A percentile compares a stretch with the other conserved stretches of the same genome.
Conservation (phyloP, 2,888 invertebrate species). For the Dasypolia templi region DNA sequence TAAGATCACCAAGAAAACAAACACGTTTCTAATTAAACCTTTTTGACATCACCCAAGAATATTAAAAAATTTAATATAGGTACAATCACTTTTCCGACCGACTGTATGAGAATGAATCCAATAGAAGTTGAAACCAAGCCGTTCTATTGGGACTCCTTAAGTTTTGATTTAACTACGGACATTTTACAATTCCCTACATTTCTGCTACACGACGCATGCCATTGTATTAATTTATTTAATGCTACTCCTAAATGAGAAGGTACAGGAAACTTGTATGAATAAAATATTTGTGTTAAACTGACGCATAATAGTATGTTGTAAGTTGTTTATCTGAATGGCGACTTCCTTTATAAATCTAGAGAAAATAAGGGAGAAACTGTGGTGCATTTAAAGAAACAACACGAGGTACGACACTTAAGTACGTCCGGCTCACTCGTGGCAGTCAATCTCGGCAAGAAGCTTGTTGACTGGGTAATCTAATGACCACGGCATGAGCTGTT, state of each 20-base stretch:
- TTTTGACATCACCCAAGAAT: too few relatives aligned
- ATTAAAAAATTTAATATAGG: background rate
- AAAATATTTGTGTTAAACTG: slow-evolving; percentile 23
- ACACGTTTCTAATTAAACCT: too few relatives aligned
- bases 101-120: slow-evolving; percentile 64
- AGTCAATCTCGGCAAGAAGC: too few relatives aligned
- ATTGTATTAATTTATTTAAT: slow-evolving; percentile 41
- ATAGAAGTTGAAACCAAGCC: slow-evolving; percentile 65
- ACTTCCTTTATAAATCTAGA: slow-evolving; percentile 45
- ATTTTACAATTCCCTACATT: slow-evolving; percentile 31
- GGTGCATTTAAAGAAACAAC: slow-evolving; percentile 35
- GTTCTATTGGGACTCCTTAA: slow-evolving; percentile 40
- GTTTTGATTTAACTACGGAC: slow-evolving; percentile 30
- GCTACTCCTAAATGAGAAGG: background rate
- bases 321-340: slow-evolving; percentile 24
- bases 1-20: too few relatives aligned
- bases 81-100: slow-evolving; percentile 50
- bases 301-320: slow-evolving; percentile 33
- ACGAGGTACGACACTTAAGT: slow-evolving; percentile 8
- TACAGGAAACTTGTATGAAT: slow-evolving; percentile 29
- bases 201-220: background rate
- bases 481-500: background rate
- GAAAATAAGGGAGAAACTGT: slow-evolving; percentile 26
- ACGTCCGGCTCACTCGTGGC: slow-evolving; percentile 4
- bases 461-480: slow-evolving; percentile 10